Base-by-base conservation (phyloP, 2,113 vertebrate species). In the Condylura cristata region DNA sequence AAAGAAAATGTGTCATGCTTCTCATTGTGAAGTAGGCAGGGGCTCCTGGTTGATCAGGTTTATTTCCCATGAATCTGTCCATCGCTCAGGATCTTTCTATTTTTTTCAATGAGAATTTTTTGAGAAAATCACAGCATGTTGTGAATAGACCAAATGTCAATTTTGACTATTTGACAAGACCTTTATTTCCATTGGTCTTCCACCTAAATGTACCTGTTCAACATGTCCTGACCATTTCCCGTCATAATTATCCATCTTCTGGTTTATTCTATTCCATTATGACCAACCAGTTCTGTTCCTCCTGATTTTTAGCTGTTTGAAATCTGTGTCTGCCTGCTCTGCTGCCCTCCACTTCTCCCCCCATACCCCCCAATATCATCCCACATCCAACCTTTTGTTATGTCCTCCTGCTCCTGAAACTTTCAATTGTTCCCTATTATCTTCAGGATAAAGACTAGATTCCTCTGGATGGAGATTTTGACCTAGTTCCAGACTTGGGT, bases 391-490 rank as follows among this genome's bases (percentile, higher is more conserved):
- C 20, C 58, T 56, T 76, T 79, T 70, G 24, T 78, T 9, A 0
- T 74, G 18, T 51, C 58, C 13, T 80, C 79, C 30, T 89, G 56
- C 22, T 89, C 9, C 56, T 16, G 65, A 80, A 37, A 24, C 24
- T 16, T 56, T 84, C 37, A 24, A 5, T 68, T 32, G 26, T 75
- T 90, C 12, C 17, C 34, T 48, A 8, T 66, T 70, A 51, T 87
- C 75, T 66, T 68, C 18, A 58, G 46, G 41, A 78, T 56, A 68
- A 63, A 61, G n/a, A 74, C 37, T 18, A 53, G 46, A 68, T 68
- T 95, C 39, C 41, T 93, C 85, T 11, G 26, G 90, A 61, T 68
- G n/a, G 80, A 93, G 48, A 93, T 87, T 81, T 71, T 90, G 76
- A 90, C 46, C 51, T 34, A 10, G 5, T 74, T 93, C 75, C 90